Evolutionary conservation across 2,888 invertebrate genomes (phyloP).

Genomic region (Athalia cordata): DNA sequence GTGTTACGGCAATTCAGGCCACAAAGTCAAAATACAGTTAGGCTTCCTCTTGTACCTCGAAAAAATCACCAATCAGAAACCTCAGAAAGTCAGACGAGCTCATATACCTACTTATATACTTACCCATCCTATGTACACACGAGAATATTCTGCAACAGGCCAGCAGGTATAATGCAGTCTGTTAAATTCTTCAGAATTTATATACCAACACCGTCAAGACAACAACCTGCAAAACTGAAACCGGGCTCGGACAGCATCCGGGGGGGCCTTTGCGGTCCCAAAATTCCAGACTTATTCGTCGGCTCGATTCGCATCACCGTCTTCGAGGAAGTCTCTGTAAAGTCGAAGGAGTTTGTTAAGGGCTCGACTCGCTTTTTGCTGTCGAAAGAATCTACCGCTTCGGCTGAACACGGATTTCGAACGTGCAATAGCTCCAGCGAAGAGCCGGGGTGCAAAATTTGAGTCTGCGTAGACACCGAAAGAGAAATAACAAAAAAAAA

Average conservation of each 20-base stretch:
- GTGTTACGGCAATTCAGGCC: constrained; percentile 74
- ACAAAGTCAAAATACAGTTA: constrained; percentile 74
- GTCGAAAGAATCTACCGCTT: neutral
- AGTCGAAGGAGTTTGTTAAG: neutral
- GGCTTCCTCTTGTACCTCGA: constrained; percentile 59
- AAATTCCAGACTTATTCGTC: constrained; percentile 6
- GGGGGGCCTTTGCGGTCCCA: constrained; percentile 6
- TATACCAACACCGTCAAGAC: constrained; percentile 2
- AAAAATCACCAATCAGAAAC: constrained; percentile 45
- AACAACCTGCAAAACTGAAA: neutral
- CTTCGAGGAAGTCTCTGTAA: neutral
- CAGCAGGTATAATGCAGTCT: constrained; percentile 19
- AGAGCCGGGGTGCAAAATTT: neutral
- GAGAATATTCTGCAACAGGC: constrained; percentile 7
- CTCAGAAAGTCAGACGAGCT: neutral
- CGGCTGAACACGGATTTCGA: too few relatives aligned
- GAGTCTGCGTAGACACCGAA: neutral
- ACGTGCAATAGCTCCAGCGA: neutral
- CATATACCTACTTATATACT: neutral
- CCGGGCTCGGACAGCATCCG: constrained; percentile 1
- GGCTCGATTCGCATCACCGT: neutral
- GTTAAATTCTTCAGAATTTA: neutral
- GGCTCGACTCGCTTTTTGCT: neutral
- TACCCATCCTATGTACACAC: constrained; percentile 8
- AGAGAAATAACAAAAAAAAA: neutral